Evolutionary conservation across 2,113 vertebrate genomes (phyloP).

Genomic region (Apodemus speciosus): DNA sequence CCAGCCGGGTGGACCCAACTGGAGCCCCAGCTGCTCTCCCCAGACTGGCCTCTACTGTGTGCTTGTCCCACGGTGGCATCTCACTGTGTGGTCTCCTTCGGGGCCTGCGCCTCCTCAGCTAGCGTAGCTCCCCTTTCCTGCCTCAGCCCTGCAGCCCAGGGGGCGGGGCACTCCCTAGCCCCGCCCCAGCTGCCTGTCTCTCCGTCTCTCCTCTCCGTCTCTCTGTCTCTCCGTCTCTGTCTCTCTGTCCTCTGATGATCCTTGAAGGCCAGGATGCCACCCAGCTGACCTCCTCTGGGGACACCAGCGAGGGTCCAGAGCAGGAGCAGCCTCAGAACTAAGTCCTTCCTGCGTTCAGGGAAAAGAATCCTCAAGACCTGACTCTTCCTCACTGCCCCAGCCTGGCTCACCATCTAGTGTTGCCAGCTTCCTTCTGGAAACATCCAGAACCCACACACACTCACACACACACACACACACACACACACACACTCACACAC

Average conservation of each 20-base stretch:
- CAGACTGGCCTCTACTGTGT: rapidly evolving
- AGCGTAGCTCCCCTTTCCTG: background rate
- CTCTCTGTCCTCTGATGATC: background rate
- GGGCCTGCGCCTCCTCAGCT: background rate
- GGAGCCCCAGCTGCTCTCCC: background rate
- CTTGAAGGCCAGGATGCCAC: background rate
- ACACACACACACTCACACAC: no score
- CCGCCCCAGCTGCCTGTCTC: background rate
- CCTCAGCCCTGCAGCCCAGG: background rate
- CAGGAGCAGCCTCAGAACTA: background rate
- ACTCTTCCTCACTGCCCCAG: background rate
- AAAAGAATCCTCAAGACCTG: background rate
- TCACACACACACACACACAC: background rate
- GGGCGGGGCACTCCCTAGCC: background rate
- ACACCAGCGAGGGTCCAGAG: background rate
- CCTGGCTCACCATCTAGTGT: background rate
- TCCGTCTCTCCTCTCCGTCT: no score
- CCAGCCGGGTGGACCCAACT: background rate
- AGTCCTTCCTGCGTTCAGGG: background rate
- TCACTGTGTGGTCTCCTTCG: background rate
- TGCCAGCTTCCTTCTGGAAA: background rate
- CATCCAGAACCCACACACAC: background rate
- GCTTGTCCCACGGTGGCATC: no score
- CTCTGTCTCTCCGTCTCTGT: background rate
- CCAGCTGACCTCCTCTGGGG: background rate